Evolutionary conservation across 1,140 invertebrate genomes (phyloP).

Genomic region (Sweltsa coloradensis): DNA sequence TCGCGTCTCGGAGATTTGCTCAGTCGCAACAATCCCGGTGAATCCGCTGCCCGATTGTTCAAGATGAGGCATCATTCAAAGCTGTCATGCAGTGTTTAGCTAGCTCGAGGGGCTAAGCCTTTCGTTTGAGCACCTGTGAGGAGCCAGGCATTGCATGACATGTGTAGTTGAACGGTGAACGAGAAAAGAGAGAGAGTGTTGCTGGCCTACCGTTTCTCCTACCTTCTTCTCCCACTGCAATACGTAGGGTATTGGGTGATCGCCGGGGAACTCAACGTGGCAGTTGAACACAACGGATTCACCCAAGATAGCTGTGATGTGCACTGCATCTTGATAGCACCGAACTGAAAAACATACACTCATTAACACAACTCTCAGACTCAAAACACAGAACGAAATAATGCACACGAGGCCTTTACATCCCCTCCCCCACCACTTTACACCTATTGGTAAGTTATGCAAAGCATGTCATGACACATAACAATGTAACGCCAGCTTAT

Average conservation of each 20-base stretch:
- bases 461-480: no score
- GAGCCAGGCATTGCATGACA: no score
- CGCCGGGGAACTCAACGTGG: slow-evolving; percentile 88
- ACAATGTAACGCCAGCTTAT: no score
- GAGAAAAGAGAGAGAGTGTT: slow-evolving; percentile 10
- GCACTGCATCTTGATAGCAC: slow-evolving; percentile 76
- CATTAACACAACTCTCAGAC: not conserved
- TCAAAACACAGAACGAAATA: not conserved
- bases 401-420: not conserved
- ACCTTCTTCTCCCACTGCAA: slow-evolving; percentile 98
- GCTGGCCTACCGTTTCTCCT: slow-evolving; percentile 66
- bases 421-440: not conserved
- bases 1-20: no score
- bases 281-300: slow-evolving; percentile 94
- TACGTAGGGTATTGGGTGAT: slow-evolving; percentile 88
- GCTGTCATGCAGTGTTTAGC: no score
- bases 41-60: no score
- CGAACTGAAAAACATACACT: slow-evolving; percentile 32
- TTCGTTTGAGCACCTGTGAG: no score
- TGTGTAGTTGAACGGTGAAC: no score
- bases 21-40: no score
- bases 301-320: slow-evolving; percentile 89
- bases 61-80: no score
- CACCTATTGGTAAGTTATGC: not conserved
- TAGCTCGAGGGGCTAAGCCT: no score